phyloP scores from a whole-genome alignment of 2,113 vertebrate genomes.

The Cyrtonyx montezumae region DNA sequence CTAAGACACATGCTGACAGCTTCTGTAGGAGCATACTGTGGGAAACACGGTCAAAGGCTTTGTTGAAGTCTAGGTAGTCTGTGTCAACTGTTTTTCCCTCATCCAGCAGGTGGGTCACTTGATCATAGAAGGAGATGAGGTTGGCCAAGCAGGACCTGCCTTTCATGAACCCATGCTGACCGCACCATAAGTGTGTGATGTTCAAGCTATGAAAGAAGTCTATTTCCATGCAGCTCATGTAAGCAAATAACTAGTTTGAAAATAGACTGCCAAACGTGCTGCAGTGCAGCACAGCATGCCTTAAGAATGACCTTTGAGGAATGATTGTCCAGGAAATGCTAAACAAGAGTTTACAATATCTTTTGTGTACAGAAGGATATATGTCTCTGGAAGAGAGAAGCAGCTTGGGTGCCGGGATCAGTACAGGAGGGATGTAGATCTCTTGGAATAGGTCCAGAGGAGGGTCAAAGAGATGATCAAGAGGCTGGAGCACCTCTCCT shows the following conservation, averaged over 20 bases:
- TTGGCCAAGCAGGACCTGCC: no score
- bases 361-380: background rate
- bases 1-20: no score
- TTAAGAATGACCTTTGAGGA: slow-evolving; percentile 31
- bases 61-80: no score
- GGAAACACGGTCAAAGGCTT: no score
- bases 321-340: slow-evolving; percentile 34
- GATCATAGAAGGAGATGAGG: no score
- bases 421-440: no score
- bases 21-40: no score
- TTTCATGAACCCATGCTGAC: background rate
- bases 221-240: background rate
- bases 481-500: no score
- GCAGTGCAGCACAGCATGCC: background rate
- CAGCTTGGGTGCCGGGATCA: rapidly evolving
- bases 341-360: background rate
- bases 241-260: slow-evolving; percentile 55
- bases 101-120: no score
- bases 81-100: no score
- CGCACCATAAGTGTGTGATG: rapidly evolving
- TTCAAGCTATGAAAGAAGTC: background rate
- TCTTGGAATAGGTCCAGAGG: no score
- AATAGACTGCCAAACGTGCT: background rate
- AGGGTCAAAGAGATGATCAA: no score
- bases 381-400: slow-evolving; percentile 23